These are phyloP conservation scores for Scaptomyza montana DNA, from an alignment of 1,140 invertebrate species.

Conservation along the genomic window DNA sequence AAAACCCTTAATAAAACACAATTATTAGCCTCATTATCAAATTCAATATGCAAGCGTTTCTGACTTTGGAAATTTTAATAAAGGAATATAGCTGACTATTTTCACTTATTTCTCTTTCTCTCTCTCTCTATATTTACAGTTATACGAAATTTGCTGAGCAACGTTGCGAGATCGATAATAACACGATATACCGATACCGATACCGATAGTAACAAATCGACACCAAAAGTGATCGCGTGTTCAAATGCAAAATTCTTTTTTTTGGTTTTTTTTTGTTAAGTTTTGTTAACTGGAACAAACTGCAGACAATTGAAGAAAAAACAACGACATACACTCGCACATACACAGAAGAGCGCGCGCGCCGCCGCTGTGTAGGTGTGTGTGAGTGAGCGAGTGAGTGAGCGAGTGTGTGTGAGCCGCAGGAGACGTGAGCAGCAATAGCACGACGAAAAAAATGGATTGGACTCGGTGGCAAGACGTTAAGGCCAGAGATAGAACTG, in stretches of 20 bases:
- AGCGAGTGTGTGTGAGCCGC: not conserved
- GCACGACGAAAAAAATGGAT: conserved; percentile 75
- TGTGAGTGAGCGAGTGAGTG: conserved; percentile 40
- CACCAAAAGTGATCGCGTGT: conserved; percentile 13
- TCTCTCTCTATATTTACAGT: conserved; percentile 22
- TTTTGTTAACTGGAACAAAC: conserved; percentile 2
- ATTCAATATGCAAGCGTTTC: conserved; percentile 27
- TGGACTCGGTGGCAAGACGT: conserved; percentile 82
- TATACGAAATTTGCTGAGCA: not conserved
- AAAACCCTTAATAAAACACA: not conserved
- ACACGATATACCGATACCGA: not conserved
- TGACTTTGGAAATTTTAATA: not conserved
- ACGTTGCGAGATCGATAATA: not conserved
- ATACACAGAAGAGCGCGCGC: conserved; percentile 5
- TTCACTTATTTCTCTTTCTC: not conserved
- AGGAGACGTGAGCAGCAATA: not conserved
- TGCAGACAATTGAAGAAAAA: conserved; percentile 4
- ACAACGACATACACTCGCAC: not conserved
- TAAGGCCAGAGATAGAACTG: conserved; percentile 72
- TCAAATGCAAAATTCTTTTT: conserved; percentile 7
- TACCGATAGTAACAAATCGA: not conserved
- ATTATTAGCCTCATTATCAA: not conserved
- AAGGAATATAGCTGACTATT: too few species aligned
- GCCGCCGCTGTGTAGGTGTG: conserved; percentile 36
- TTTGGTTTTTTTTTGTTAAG: conserved; percentile 49